These are phyloP conservation scores for Sphyrna mokarran DNA, from an alignment of 2,113 vertebrate species.

Conservation along the genomic window DNA sequence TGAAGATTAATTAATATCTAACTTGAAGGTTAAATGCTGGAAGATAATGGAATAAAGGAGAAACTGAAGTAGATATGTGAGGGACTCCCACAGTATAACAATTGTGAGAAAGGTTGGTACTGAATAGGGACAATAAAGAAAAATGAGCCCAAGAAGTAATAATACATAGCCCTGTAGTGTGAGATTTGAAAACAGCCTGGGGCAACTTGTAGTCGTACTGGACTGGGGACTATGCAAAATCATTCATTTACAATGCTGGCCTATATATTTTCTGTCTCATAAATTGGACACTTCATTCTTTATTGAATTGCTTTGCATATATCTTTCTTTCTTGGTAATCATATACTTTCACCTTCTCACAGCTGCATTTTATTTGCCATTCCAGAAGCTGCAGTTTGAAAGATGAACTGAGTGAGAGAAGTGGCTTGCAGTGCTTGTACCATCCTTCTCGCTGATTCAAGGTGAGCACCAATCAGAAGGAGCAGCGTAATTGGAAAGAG, in stretches of 20 bases:
- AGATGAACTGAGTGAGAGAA: not conserved
- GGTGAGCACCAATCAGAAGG: conserved; percentile 21
- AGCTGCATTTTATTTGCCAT: not conserved
- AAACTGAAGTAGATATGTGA: not conserved
- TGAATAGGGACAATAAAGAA: not conserved
- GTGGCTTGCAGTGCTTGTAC: not conserved
- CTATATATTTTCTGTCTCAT: not conserved
- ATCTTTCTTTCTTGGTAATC: not conserved
- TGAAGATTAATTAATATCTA: not conserved
- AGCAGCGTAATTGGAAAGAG: not conserved
- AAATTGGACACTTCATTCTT: not conserved
- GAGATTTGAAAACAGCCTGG: not conserved
- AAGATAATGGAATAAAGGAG: not conserved
- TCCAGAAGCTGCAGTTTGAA: not conserved
- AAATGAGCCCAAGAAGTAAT: not conserved
- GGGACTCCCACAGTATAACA: not conserved
- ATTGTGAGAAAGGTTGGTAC: not conserved
- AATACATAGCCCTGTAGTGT: not conserved
- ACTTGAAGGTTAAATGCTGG: not conserved
- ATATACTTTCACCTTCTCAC: not conserved
- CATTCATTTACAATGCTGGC: not conserved
- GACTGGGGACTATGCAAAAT: not conserved
- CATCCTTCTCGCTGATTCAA: not conserved
- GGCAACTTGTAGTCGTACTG: not conserved
- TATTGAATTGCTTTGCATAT: not conserved